Percentiles rank a stretch among this genome's conserved stretches.
Evolutionary conservation across 1,140 invertebrate species (phyloP).

Genomic region (Scaptomyza montana): DNA sequence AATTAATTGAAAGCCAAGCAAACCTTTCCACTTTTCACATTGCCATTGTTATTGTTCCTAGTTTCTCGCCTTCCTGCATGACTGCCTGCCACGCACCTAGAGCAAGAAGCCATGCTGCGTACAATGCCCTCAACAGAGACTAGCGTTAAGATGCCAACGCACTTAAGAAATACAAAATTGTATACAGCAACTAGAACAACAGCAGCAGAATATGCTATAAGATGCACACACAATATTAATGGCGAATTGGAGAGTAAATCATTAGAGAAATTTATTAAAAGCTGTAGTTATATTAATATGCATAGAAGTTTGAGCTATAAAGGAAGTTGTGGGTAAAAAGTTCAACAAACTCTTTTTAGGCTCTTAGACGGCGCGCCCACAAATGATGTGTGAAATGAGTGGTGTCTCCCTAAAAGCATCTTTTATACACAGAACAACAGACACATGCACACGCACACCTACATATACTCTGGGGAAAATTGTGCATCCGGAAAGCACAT

Average conservation of each 20-base stretch:
- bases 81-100: slow-evolving; percentile 1
- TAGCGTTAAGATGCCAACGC: slow-evolving; percentile 5
- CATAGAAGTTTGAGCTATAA: background rate
- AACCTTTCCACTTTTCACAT: slow-evolving; percentile 5
- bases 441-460: background rate
- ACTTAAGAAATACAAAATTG: slow-evolving; percentile 15
- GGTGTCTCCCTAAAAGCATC: slow-evolving; percentile 26
- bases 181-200: background rate
- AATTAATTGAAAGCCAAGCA: slow-evolving; percentile 22
- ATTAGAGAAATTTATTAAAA: background rate
- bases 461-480: slow-evolving; percentile 18
- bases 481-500: slow-evolving; percentile 40
- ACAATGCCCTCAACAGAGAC: background rate
- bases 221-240: background rate
- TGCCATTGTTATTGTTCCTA: slow-evolving; percentile 5
- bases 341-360: slow-evolving; percentile 22
- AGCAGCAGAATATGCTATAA: background rate
- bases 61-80: background rate
- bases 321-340: background rate
- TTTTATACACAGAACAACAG: slow-evolving; percentile 3
- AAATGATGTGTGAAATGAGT: slow-evolving; percentile 35
- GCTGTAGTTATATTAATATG: background rate
- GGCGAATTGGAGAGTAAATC: background rate
- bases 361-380: background rate
- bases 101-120: background rate